phyloP scores from a whole-genome alignment of 2,797 vertebrate genomes.

The Enteromius radiatus region DNA sequence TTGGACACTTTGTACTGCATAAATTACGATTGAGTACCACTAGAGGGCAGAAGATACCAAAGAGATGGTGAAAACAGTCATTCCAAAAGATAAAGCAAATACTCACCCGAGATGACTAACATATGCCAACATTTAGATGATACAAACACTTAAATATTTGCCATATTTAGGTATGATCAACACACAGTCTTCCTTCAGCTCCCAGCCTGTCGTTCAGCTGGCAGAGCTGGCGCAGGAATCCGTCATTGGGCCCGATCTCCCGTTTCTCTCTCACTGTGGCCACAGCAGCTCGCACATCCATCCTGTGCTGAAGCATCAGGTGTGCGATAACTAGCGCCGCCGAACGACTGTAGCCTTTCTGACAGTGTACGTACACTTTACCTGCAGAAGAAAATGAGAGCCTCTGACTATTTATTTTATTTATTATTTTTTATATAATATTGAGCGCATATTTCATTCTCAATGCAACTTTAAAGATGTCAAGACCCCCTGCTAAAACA shows the following conservation, averaged over 20 bases:
- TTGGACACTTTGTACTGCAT: neutral
- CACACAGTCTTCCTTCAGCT: conserved; percentile 71
- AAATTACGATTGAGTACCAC: neutral
- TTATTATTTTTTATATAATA: neutral
- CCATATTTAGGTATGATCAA: neutral
- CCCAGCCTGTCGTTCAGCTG: conserved; percentile 82
- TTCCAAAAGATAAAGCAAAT: neutral
- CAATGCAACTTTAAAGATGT: neutral
- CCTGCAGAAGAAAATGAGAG: conserved; percentile 71
- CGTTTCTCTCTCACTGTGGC: conserved; percentile 84
- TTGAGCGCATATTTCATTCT: neutral
- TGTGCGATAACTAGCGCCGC: conserved; percentile 90
- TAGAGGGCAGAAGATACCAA: conserved; percentile 1
- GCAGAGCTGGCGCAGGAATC: conserved; percentile 92
- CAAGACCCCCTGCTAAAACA: neutral
- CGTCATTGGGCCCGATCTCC: conserved; percentile 94
- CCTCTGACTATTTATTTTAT: neutral
- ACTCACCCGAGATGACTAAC: no score
- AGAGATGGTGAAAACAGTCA: neutral
- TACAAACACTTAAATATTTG: conserved; percentile 18
- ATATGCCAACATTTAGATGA: neutral
- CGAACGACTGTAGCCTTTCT: conserved; percentile 96
- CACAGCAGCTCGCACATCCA: conserved; percentile 85
- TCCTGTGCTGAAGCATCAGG: conserved; percentile 88
- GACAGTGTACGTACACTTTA: conserved; percentile 92